phyloP scores from a whole-genome alignment of 2,797 vertebrate species.

The Falco peregrinus region DNA sequence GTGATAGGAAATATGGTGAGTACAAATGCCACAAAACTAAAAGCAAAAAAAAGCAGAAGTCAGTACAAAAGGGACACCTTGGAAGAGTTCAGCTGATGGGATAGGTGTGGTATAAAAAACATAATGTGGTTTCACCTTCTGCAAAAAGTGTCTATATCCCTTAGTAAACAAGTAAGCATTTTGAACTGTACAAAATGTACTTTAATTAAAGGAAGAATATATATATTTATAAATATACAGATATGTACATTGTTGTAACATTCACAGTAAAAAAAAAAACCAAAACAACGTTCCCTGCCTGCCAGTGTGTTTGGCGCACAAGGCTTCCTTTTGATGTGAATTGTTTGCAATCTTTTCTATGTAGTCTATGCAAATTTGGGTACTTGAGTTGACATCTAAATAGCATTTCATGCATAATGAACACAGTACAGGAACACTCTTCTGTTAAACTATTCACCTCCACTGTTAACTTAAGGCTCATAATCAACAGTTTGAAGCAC shows the following conservation, averaged over 20 bases:
- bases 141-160: constrained; percentile 46
- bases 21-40: constrained; percentile 77
- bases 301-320: constrained; percentile 50
- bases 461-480: constrained; percentile 9
- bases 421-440: constrained; percentile 47
- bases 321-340: constrained; percentile 60
- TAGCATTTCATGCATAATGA: constrained; percentile 60
- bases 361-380: constrained; percentile 56
- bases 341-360: constrained; percentile 44
- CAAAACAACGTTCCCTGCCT: not conserved
- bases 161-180: constrained; percentile 60
- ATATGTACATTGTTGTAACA: constrained; percentile 68
- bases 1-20: constrained; percentile 78
- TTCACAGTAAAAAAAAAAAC: constrained; percentile 72
- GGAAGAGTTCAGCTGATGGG: constrained; percentile 66
- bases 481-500: constrained; percentile 49
- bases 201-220: constrained; percentile 71
- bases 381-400: constrained; percentile 67
- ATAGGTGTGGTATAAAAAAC: constrained; percentile 55
- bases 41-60: constrained; percentile 60
- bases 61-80: constrained; percentile 66
- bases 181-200: constrained; percentile 74
- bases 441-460: constrained; percentile 44
- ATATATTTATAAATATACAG: constrained; percentile 82
- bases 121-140: constrained; percentile 30